These are phyloP conservation scores for Hermatobates lingyangjiaoensis DNA, from an alignment of 1,140 invertebrate genomes.

Conservation along the genomic window DNA sequence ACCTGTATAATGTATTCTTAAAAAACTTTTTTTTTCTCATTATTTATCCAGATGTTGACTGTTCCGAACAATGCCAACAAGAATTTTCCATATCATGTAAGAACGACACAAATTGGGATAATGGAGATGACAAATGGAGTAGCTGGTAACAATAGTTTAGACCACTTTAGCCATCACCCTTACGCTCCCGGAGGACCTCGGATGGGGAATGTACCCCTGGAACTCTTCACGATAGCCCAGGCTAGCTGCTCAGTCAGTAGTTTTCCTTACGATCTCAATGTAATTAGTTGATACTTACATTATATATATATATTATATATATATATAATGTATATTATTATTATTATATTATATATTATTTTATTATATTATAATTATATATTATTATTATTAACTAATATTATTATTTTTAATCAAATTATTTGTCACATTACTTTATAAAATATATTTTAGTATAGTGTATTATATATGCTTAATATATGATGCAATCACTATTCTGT, in stretches of 20 bases:
- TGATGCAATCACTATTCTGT: too few species aligned
- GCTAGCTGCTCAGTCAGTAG: conserved; percentile 3
- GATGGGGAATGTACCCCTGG: conserved; percentile 21
- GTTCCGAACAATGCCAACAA: conserved; percentile 60
- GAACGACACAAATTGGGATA: conserved; percentile 57
- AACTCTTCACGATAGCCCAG: conserved; percentile 26
- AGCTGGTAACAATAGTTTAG: conserved; percentile 30
- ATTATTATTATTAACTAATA: not conserved
- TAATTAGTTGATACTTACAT: too few species aligned
- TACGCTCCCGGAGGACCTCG: conserved; percentile 31
- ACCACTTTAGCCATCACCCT: conserved; percentile 37
- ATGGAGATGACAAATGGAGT: conserved; percentile 31
- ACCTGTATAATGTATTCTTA: too few species aligned
- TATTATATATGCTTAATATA: too few species aligned
- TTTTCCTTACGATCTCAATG: not conserved
- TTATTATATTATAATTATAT: not conserved
- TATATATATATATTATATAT: too few species aligned
- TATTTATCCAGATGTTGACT: conserved; percentile 44
- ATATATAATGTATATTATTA: too few species aligned
- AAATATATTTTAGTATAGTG: too few species aligned
- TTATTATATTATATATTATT: not conserved
- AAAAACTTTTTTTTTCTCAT: not conserved
- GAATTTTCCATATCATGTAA: conserved; percentile 72
- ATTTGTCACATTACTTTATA: too few species aligned
- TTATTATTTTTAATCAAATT: not conserved